Percentiles rank a stretch among this genome's conserved stretches.
Evolutionary conservation across 2,888 invertebrate genomes (phyloP).

Genomic region (Eutolmus rufibarbis): DNA sequence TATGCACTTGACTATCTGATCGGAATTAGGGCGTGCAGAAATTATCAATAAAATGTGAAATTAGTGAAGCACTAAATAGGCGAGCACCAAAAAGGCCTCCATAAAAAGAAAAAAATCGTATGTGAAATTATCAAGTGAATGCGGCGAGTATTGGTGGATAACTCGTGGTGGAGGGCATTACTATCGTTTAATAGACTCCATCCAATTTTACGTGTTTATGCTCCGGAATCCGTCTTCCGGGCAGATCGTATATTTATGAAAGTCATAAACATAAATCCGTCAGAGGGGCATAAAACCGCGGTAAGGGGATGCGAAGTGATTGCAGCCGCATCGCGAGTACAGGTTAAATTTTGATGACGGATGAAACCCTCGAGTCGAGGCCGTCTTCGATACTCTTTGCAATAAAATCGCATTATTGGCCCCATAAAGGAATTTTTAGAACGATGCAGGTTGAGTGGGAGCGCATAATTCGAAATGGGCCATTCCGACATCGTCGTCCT

Average conservation of each 20-base stretch:
- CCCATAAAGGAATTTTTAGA: constrained; percentile 3
- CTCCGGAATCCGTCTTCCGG: constrained; percentile 1
- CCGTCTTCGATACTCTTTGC: neutral
- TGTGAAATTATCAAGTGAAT: neutral
- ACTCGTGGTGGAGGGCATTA: neutral
- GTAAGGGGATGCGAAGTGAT: neutral
- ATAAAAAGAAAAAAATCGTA: neutral
- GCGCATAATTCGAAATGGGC: constrained; percentile 11
- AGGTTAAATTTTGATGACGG: constrained; percentile 9
- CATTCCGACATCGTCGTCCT: neutral
- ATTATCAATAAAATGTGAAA: constrained; percentile 19
- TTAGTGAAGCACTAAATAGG: constrained; percentile 5
- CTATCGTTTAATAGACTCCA: constrained; percentile 28
- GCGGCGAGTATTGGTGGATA: neutral
- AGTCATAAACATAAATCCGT: constrained; percentile 17
- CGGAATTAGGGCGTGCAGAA: neutral
- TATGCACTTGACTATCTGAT: neutral
- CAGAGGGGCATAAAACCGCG: neutral
- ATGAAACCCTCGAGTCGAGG: neutral
- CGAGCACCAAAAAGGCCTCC: neutral
- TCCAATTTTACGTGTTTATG: neutral
- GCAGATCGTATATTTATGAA: constrained; percentile 35
- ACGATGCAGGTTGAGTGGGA: constrained; percentile 1
- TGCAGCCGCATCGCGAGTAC: neutral
- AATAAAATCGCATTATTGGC: constrained; percentile 38